Percentiles rank a stretch among this genome's conserved stretches.
Conservation (phyloP, 2,797 vertebrate genomes). For the Sciurus carolinensis region DNA sequence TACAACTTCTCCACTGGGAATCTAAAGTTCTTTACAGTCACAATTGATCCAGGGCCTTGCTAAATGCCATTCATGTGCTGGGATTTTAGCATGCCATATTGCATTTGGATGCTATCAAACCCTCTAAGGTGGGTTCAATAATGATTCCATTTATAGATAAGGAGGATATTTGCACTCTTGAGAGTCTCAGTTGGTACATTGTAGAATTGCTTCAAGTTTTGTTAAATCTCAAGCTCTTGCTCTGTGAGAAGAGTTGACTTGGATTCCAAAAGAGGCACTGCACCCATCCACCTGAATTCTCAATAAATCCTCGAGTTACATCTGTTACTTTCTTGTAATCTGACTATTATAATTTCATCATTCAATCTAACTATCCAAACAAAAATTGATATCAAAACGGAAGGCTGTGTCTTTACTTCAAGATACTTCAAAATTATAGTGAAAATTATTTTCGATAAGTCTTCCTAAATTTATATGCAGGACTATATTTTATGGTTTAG, state of each 20-base stretch:
- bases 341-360: neutral
- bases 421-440: neutral
- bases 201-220: neutral
- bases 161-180: neutral
- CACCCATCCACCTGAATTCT: neutral
- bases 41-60: neutral
- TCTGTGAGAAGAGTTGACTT: neutral
- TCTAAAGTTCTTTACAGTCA: neutral
- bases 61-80: neutral
- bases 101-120: neutral
- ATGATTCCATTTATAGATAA: neutral
- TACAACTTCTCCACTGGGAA: neutral
- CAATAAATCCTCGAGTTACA: neutral
- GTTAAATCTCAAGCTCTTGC: neutral
- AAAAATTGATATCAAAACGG: neutral
- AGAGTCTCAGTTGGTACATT: neutral
- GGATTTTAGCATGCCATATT: too few relatives aligned
- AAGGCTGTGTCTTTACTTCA: constrained; percentile 9
- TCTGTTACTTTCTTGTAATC: neutral
- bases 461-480: neutral
- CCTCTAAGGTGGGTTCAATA: neutral
- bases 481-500: neutral
- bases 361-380: neutral
- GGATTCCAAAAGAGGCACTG: neutral
- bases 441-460: neutral